Evolutionary conservation across 2,113 vertebrate genomes (phyloP).

Genomic region (Castor canadensis): DNA sequence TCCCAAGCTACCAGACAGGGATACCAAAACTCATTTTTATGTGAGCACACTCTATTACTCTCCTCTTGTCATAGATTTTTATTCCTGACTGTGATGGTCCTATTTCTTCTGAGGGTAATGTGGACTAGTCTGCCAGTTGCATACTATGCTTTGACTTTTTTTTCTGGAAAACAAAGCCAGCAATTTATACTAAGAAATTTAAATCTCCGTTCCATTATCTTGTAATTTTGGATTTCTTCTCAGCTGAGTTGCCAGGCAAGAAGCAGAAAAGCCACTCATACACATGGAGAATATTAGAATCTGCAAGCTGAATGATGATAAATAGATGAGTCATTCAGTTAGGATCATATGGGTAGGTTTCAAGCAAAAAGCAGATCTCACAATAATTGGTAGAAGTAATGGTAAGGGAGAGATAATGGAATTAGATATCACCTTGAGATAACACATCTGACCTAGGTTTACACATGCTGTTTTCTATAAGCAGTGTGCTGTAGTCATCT

Average conservation of each 20-base stretch:
- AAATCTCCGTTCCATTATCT: constrained; percentile 13
- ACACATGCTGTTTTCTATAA: background rate
- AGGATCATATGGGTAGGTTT: background rate
- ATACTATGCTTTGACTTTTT: background rate
- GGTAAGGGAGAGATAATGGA: background rate
- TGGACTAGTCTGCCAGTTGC: background rate
- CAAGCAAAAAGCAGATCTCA: constrained; percentile 15
- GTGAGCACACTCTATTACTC: constrained; percentile 69
- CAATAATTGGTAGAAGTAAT: constrained; percentile 24
- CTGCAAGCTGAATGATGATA: background rate
- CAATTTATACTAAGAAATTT: background rate
- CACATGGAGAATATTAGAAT: constrained; percentile 15
- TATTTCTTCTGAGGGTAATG: constrained; percentile 74
- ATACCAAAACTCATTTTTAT: constrained; percentile 65
- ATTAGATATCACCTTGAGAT: background rate
- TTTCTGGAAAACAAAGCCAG: constrained; percentile 36
- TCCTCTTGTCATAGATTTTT: constrained; percentile 76
- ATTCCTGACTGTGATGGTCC: constrained; percentile 72
- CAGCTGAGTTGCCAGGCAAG: background rate
- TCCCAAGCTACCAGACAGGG: constrained; percentile 74
- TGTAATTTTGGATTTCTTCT: constrained; percentile 36
- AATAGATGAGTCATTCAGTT: background rate
- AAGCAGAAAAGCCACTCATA: constrained; percentile 35
- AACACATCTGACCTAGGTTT: background rate
- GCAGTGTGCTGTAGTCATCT: background rate